Percentiles rank a stretch among this genome's conserved stretches.
Evolutionary conservation across 2,797 vertebrate genomes (phyloP).

Genomic region (Decapterus maruadsi): DNA sequence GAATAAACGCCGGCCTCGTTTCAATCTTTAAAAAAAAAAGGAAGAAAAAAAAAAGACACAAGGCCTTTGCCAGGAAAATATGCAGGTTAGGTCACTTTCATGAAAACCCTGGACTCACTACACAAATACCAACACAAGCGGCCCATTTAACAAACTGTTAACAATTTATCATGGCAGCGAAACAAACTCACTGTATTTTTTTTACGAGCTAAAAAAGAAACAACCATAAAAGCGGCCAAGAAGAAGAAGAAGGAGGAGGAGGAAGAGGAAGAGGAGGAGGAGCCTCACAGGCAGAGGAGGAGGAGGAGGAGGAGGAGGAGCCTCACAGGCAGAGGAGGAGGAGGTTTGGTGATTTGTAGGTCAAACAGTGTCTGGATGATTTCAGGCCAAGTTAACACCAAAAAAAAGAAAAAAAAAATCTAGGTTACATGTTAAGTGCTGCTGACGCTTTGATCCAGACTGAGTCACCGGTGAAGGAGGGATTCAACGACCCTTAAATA

Average conservation of each 20-base stretch:
- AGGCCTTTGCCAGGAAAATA: slow-evolving; percentile 9
- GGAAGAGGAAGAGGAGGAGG: too few relatives aligned
- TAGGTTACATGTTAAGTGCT: background rate
- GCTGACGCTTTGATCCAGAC: background rate
- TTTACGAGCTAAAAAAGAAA: background rate
- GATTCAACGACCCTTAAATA: too few relatives aligned
- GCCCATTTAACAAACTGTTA: background rate
- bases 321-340: too few relatives aligned
- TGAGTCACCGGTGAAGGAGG: too few relatives aligned
- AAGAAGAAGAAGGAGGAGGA: too few relatives aligned
- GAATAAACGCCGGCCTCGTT: slow-evolving; percentile 13
- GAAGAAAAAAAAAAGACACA: slow-evolving; percentile 9
- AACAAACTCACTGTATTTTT: background rate
- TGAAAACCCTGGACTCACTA: background rate
- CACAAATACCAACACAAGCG: background rate
- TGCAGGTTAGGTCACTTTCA: background rate
- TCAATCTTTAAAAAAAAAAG: background rate
- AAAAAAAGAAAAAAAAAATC: too few relatives aligned
- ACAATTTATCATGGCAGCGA: slow-evolving; percentile 14
- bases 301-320: too few relatives aligned
- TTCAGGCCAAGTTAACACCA: background rate
- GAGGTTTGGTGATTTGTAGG: background rate
- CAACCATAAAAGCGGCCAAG: too few relatives aligned
- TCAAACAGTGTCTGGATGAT: background rate
- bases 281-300: too few relatives aligned